phyloP scores from a whole-genome alignment of 1,140 invertebrate genomes.

The Calephelis nemesis region DNA sequence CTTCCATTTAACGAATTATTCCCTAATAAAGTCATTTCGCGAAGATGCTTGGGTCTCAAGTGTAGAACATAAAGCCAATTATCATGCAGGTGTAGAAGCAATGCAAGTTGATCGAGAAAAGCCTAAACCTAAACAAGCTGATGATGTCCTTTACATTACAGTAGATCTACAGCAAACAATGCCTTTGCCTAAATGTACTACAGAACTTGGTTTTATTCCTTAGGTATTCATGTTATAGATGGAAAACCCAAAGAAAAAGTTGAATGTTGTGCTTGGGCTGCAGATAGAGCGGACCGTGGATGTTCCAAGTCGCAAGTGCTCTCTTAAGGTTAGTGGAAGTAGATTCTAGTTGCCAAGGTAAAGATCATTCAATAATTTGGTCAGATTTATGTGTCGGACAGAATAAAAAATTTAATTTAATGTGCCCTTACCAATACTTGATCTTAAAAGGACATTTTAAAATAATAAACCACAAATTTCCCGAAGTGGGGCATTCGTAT shows the following conservation, averaged over 20 bases:
- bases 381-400: constrained; percentile 18
- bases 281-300: constrained; percentile 23
- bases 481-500: constrained; percentile 12
- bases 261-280: constrained; percentile 24
- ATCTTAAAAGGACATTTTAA: constrained; percentile 15
- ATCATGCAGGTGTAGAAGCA: constrained; percentile 16
- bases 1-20: too few relatives aligned
- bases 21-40: too few relatives aligned
- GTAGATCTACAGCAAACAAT: constrained; percentile 20
- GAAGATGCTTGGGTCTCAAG: not conserved
- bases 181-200: constrained; percentile 17
- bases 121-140: constrained; percentile 9
- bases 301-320: too few relatives aligned
- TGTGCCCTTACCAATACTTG: constrained; percentile 4
- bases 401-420: constrained; percentile 13
- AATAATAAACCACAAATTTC: constrained; percentile 10
- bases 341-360: too few relatives aligned
- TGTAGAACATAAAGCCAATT: constrained; percentile 17
- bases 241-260: constrained; percentile 19
- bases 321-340: too few relatives aligned
- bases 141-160: constrained; percentile 18
- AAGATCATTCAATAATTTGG: constrained; percentile 11
- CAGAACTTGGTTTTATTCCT: constrained; percentile 22
- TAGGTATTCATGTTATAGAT: constrained; percentile 26
- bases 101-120: constrained; percentile 16